phyloP scores from a whole-genome alignment of 2,888 invertebrate species.

The Busseola fusca region DNA sequence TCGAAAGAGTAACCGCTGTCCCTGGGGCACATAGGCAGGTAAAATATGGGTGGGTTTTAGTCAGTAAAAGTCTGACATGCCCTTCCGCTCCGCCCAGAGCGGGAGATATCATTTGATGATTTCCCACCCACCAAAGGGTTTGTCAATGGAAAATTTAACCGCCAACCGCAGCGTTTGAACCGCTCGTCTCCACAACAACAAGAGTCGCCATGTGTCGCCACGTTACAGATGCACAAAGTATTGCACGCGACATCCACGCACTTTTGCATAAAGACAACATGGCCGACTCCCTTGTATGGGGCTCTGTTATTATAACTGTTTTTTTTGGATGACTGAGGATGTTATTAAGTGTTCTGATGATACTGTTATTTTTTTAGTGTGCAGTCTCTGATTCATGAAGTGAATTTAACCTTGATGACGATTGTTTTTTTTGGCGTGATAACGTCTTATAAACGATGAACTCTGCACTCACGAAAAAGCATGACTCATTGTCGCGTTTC shows the following conservation, averaged over 20 bases:
- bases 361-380: not conserved
- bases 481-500: no score
- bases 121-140: no score
- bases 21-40: no score
- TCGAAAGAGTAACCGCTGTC: no score
- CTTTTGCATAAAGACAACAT: constrained; percentile 73
- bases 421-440: not conserved
- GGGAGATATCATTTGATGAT: no score
- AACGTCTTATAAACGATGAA: no score
- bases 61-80: no score
- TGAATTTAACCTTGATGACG: not conserved
- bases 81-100: no score
- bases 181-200: constrained; percentile 68
- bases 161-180: constrained; percentile 50
- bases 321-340: constrained; percentile 18
- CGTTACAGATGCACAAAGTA: constrained; percentile 76
- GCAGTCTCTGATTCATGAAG: not conserved
- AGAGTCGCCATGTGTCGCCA: constrained; percentile 71
- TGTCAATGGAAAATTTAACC: not conserved
- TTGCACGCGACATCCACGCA: constrained; percentile 73
- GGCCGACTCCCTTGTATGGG: constrained; percentile 52
- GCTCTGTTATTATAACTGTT: constrained; percentile 36
- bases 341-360: constrained; percentile 17
- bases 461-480: no score
- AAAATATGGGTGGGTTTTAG: no score